These are phyloP conservation scores for Leucoma salicis DNA, from an alignment of 2,888 invertebrate species.

Conservation along the genomic window DNA sequence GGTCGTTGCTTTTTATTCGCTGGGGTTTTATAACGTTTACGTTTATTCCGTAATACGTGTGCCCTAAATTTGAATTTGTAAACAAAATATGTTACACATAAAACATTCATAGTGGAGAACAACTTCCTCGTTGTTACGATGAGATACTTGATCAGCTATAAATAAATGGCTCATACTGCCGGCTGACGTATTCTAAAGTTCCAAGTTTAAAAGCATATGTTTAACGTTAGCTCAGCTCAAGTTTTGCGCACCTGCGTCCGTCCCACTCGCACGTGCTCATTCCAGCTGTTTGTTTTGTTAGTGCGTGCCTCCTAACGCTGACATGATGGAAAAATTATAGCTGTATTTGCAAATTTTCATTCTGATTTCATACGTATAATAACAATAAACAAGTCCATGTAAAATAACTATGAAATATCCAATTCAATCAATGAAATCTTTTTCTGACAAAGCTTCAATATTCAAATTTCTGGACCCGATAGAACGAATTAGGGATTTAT, in stretches of 20 bases:
- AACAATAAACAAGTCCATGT: no score
- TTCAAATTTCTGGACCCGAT: conserved; percentile 24
- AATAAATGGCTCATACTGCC: conserved; percentile 27
- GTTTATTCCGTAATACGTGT: conserved; percentile 20
- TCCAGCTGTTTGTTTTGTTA: conserved; percentile 35
- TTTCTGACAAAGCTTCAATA: conserved; percentile 9
- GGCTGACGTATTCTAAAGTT: conserved; percentile 35
- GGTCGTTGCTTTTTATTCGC: neutral
- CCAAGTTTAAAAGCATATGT: conserved; percentile 53
- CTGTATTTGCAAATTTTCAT: conserved; percentile 22
- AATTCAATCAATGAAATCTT: no score
- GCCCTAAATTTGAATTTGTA: conserved; percentile 21
- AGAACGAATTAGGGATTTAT: conserved; percentile 43
- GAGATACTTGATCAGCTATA: conserved; percentile 33
- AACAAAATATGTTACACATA: conserved; percentile 31
- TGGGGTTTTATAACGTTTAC: neutral
- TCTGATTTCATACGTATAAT: conserved; percentile 2
- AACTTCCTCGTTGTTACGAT: conserved; percentile 29
- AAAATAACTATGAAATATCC: no score
- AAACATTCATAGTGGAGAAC: conserved; percentile 19
- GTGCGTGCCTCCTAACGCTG: conserved; percentile 31
- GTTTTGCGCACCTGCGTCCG: conserved; percentile 73
- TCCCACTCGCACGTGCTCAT: conserved; percentile 71
- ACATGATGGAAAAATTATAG: conserved; percentile 21
- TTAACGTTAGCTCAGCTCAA: conserved; percentile 51